Conservation (phyloP, 2,113 vertebrate genomes). For the Theropithecus gelada region DNA sequence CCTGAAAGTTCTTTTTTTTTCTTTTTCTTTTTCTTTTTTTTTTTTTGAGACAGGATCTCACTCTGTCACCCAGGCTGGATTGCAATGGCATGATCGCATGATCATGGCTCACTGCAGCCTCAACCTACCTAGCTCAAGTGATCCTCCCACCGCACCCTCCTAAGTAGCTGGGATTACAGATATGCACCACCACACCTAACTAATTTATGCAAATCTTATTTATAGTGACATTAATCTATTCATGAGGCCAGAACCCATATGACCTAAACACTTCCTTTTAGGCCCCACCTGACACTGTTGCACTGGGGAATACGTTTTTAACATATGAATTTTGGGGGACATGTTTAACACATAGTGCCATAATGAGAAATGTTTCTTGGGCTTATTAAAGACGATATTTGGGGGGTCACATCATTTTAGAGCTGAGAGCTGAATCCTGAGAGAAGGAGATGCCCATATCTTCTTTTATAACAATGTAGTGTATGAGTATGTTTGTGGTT, state of each 20-base stretch:
- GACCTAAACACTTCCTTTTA: no score
- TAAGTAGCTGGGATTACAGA: no score
- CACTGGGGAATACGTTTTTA: background rate
- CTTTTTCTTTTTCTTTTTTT: no score
- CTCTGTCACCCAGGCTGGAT: no score
- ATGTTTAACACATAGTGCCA: background rate
- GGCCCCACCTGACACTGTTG: background rate
- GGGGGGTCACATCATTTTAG: background rate
- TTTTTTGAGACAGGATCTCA: no score
- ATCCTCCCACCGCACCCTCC: no score
- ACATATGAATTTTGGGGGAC: background rate
- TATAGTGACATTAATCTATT: background rate
- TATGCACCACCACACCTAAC: no score
- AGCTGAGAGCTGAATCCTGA: background rate
- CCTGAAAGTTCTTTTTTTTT: background rate
- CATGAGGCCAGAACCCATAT: background rate
- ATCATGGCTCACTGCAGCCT: no score
- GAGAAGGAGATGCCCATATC: background rate
- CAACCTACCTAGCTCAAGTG: no score
- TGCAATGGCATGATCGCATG: no score
- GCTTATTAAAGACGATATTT: background rate
- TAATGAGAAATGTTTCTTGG: background rate
- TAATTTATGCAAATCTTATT: no score
- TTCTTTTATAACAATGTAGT: background rate
- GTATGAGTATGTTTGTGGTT: background rate